Evolutionary conservation across 2,113 vertebrate genomes (phyloP).

Genomic region (Abramis brama): DNA sequence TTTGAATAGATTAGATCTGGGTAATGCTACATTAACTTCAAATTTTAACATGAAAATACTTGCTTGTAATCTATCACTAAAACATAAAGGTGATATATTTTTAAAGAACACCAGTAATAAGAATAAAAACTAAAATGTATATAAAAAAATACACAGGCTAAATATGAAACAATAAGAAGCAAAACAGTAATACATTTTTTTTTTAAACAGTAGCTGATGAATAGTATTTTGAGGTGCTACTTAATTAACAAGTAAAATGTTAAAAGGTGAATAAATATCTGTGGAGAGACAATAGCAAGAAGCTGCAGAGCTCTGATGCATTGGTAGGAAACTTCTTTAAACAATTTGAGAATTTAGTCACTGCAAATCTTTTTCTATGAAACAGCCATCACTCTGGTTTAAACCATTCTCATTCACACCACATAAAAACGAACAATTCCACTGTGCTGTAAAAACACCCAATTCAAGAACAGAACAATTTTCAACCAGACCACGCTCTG

Average conservation of each 20-base stretch:
- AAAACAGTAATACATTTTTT: background rate
- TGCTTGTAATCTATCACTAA: conserved; percentile 4
- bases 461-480: background rate
- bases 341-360: background rate
- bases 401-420: conserved; percentile 61
- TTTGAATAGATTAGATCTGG: background rate
- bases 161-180: conserved; percentile 10
- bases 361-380: background rate
- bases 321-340: background rate
- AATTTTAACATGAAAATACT: conserved; percentile 25
- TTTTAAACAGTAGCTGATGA: background rate
- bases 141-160: conserved; percentile 16
- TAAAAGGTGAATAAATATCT: background rate
- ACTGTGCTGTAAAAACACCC: background rate
- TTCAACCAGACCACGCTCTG: background rate
- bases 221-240: conserved; percentile 5
- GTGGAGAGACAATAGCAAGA: background rate
- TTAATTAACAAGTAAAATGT: background rate
- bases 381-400: conserved; percentile 72
- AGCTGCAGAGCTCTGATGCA: background rate
- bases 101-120: background rate
- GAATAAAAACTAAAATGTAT: background rate
- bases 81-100: conserved; percentile 25
- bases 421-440: conserved; percentile 28
- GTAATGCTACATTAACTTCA: conserved; percentile 42